Conservation (phyloP, 2,113 vertebrate genomes). For the Gopherus evgoodei region DNA sequence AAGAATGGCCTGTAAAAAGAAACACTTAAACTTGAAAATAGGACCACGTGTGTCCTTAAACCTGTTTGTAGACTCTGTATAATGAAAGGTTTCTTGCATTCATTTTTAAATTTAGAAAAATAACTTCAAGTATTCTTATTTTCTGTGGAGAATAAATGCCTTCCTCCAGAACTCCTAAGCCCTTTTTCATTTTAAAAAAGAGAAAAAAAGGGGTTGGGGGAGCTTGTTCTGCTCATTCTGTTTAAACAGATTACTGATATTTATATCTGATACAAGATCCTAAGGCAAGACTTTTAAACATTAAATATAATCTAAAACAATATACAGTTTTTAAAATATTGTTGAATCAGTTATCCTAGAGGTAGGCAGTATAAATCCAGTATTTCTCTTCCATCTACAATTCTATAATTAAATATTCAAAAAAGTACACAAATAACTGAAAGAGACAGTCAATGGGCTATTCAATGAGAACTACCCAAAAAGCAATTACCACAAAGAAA, state of each 20-base stretch:
- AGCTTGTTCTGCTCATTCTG: neutral
- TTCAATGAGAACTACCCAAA: neutral
- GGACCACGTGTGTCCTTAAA: neutral
- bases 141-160: neutral
- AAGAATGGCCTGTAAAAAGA: neutral
- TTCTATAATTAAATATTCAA: neutral
- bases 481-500: neutral
- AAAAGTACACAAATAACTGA: accelerated
- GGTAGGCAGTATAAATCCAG: neutral
- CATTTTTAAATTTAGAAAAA: neutral
- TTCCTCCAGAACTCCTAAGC: neutral
- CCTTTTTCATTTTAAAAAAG: neutral
- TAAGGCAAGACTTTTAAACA: neutral
- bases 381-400: neutral
- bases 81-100: neutral
- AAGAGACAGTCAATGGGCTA: neutral
- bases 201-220: too few species aligned
- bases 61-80: neutral
- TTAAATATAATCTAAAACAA: neutral
- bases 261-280: neutral
- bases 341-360: neutral
- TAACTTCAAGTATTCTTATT: neutral
- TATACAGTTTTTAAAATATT: neutral
- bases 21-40: neutral
- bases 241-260: neutral